Evolutionary conservation across 2,888 invertebrate species (phyloP), one percentile per base, ranked within the genome.

Genomic region (Amblyjoppa proteus): DNA sequence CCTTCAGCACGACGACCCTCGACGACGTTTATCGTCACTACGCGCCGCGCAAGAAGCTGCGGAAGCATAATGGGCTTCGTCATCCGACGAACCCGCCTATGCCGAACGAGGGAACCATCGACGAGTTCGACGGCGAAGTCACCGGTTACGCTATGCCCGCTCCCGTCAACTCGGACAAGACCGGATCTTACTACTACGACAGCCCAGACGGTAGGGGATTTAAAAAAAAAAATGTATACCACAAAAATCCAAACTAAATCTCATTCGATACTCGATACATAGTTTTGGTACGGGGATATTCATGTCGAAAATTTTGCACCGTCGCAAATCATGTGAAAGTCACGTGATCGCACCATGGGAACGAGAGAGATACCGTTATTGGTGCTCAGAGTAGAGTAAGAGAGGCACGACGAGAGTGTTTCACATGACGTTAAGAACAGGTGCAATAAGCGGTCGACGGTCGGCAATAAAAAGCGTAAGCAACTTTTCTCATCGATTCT

Each of bases 1-100:
- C 25, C n/a, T 71, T n/a, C 90, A 97, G 97, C 90, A 96, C 96
- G 38, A 96, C 97, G 16, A 96, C 96, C 0, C 92, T 97, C 20
- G 96, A 97, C 88, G 97, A 97, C 87, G 95, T 97, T 49, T 96
- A 97, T 92, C 95, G 95, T 7, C 96, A 96, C 89, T 96, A 96
- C 89, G 95, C 95, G 61, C 91, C 92, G 0, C 87, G 87, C 75
- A 88, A 89, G 51, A 93, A 88, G 87, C 90, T 89, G 16, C 86
- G 89, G 6, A 90, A 81, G 2, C 92, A 92, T 82, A 70, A 80
- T 5, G 64, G 83, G 49, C 34, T 11, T 28, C 83, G 79, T 53
- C 77, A 69, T 45, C 73, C 75, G 25, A 25, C 79, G 2, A 79
- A 68, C 28, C 89, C 90, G 34, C 91, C 93, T 31, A 91, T 94